Evolutionary conservation across 2,888 invertebrate genomes (phyloP), one percentile per base, ranked within the genome.

Genomic region (Psococerastis gibbosa): DNA sequence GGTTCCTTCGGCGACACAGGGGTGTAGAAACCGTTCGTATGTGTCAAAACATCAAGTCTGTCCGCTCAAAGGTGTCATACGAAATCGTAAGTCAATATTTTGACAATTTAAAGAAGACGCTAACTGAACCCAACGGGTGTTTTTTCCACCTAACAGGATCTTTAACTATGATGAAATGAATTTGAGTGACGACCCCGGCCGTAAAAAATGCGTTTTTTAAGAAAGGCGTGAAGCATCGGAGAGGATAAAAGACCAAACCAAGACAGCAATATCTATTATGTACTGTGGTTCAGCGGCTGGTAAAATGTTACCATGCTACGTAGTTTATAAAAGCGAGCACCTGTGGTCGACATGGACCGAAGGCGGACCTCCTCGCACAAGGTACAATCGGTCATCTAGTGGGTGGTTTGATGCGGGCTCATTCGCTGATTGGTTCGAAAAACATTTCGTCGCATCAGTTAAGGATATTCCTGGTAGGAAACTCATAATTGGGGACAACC

Each of bases 401-500:
- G 57, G 57, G 2, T 60, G 58, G 58, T 56, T 59, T 49, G 56
- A 60, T 41, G 13, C 42, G 17, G 17, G 27, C 3, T 43, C 42
- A 32, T 57, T 59, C 47, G 47, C 49, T 33, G 56, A 57, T 44
- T 57, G 57, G 59, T 56, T 59, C 45, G 16, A 18, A 6, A 52
- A 47, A 5, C 22, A 17, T 15, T 22, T 34, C 6, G 17, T 45
- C 8, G 32, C 45, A 16, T 52, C 45, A 35, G 50, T 60, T 48
- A 54, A 50, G 41, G 46, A 53, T 13, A 50, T 49, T 45, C 27
- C 42, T 18, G 58, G 57, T 2, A 52, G 32, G 42, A 60, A 60
- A 50, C 50, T 55, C 18, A 22, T 61, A 4, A 55, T 62, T 44
- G 60, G 61, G 1, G 58, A 63, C 45, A 60, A 61, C 50, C 47